Conservation (phyloP, 2,797 vertebrate species). For the Pipistrellus pipistrellus region DNA sequence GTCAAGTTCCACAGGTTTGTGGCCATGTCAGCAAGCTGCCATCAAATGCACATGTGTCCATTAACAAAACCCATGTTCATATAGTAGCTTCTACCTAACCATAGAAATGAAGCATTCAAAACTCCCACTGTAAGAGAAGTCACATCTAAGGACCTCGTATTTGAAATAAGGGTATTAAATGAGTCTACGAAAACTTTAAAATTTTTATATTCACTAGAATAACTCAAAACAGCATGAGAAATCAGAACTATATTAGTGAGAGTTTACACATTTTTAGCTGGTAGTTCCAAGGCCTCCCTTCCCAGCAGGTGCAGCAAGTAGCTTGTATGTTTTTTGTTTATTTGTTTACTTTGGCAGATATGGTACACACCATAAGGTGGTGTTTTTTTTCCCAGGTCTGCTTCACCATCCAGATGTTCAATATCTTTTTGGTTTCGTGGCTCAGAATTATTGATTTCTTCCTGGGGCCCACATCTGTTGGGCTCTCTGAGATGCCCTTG, state of each 20-base stretch:
- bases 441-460: constrained; percentile 70
- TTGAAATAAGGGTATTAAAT: constrained; percentile 33
- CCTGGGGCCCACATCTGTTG: background rate
- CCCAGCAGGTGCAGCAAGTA: background rate
- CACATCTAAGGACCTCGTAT: background rate
- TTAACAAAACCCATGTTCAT: background rate
- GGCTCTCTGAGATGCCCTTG: background rate
- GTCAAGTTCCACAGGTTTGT: background rate
- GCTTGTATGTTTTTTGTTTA: background rate
- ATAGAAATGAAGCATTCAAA: background rate
- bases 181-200: constrained; percentile 1
- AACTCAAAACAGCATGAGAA: background rate
- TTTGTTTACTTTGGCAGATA: constrained; percentile 39
- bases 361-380: background rate
- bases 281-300: background rate
- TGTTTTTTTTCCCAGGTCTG: background rate
- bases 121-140: background rate
- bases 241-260: background rate
- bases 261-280: background rate
- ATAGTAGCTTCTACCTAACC: background rate
- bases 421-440: constrained; percentile 65
- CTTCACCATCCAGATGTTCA: constrained; percentile 38
- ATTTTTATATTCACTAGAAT: background rate
- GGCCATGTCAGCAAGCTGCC: background rate
- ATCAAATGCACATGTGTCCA: background rate